Conservation (phyloP, 2,797 vertebrate species). For the Benthosema pterotum region DNA sequence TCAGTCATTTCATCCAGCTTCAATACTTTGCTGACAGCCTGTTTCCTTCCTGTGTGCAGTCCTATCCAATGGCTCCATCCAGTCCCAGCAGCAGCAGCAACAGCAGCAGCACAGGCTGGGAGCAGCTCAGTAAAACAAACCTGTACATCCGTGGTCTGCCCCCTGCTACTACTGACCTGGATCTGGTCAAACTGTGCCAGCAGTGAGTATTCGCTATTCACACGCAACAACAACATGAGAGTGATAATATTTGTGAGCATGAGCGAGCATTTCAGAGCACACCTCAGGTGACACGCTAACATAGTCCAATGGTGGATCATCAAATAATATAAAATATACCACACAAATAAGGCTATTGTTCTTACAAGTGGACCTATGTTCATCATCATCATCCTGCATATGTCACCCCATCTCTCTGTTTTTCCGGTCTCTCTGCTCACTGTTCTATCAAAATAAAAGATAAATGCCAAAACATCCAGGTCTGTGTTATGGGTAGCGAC, state of each 20-base stretch:
- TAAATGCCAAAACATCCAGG: too few relatives aligned
- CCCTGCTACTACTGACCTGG: conserved; percentile 96
- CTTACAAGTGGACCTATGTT: background rate
- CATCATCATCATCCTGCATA: background rate
- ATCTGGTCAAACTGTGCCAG: conserved; percentile 98
- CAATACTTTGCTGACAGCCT: conserved; percentile 79
- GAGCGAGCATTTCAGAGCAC: too few relatives aligned
- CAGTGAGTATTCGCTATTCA: conserved; percentile 88
- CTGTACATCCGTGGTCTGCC: conserved; percentile 97
- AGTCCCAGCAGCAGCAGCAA: conserved; percentile 96
- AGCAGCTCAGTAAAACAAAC: conserved; percentile 99
- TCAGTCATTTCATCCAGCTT: conserved; percentile 61
- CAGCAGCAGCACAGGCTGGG: conserved; percentile 97
- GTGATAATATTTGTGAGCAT: too few relatives aligned
- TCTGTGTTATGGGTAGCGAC: too few relatives aligned
- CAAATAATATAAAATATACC: too few relatives aligned
- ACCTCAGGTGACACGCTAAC: too few relatives aligned
- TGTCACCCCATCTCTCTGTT: background rate
- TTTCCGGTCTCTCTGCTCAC: too few relatives aligned
- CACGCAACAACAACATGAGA: background rate
- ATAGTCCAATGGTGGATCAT: too few relatives aligned
- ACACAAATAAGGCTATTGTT: too few relatives aligned
- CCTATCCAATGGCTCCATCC: conserved; percentile 97
- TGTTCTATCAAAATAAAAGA: too few relatives aligned
- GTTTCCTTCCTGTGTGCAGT: conserved; percentile 86